Base-by-base conservation (phyloP, 2,113 vertebrate genomes). In the Carassius carassius region DNA sequence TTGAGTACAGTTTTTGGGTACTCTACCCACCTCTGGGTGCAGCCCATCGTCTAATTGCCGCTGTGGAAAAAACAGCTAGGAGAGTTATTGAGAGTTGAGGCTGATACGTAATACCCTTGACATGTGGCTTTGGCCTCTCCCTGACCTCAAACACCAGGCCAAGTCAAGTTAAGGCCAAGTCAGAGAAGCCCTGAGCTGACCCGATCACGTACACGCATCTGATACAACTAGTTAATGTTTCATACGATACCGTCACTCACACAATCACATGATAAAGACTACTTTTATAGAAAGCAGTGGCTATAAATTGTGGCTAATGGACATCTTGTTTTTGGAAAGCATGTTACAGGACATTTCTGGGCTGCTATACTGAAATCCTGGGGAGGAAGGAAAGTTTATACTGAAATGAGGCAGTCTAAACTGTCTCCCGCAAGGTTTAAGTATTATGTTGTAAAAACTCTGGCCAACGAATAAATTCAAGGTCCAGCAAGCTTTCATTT, bases 381-480 rank as follows among this genome's bases (percentile, higher is more conserved):
- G 1, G 44, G 21, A 78, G 76, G 4, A 47, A 17, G 32, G 56
- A 44, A 41, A 79, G 78, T 80, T 80, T 47, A 78, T 80, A 63
- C 14, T 47, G 78, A 80, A 63, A 65, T 65, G 14, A 63, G 14
- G 58, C 58, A 63, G 58, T 80, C 54, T 60, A 62, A 78, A 60
- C 32, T 16, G 4, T 78, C 78, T 79, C 78, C 78, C 35, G n/a
- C 58, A 79, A 79, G n/a, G 58, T 79, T 63, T 79, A 63, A 79
- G 58, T 79, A 79, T 79, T 79, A 63, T 63, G 37, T 65, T 47
- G 78, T 79, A 79, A 79, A 79, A 79, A 29, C 35, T 79, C 58
- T 2, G 25, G 78, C 78, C 78, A 79, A 16, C 2, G 58, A 79
- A 65, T 47, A 47, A 79, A 79, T 41, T 60, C 32, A 37, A 79